A percentile compares a stretch with the other conserved stretches of the same genome.
Evolutionary conservation across 2,888 invertebrate genomes (phyloP).

Genomic region (Athripsodes cinereus): DNA sequence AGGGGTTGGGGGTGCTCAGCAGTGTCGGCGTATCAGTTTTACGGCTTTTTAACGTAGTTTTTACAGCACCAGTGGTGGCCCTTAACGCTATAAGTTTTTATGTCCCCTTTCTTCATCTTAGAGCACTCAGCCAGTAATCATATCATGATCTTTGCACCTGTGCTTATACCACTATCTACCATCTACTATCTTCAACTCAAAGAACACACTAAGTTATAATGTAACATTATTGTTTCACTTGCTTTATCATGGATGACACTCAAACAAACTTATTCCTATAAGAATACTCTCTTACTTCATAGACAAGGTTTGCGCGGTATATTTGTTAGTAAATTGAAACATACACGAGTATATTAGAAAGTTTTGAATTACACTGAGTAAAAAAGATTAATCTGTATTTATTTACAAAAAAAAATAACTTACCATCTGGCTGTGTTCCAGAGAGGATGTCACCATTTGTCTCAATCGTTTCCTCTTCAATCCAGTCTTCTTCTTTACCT

Average conservation of each 20-base stretch:
- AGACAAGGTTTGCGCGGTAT: too few relatives aligned
- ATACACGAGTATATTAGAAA: too few relatives aligned
- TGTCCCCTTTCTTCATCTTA: conserved; percentile 23
- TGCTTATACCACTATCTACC: neutral
- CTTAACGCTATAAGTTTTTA: conserved; percentile 26
- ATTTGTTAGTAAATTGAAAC: too few relatives aligned
- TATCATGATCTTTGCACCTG: conserved; percentile 23
- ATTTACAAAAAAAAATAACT: too few relatives aligned
- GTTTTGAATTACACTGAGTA: too few relatives aligned
- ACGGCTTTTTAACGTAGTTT: conserved; percentile 52
- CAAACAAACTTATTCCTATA: too few relatives aligned
- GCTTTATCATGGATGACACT: too few relatives aligned
- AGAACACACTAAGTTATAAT: too few relatives aligned
- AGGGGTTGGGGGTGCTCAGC: neutral
- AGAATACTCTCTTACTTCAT: too few relatives aligned
- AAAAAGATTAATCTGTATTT: too few relatives aligned
- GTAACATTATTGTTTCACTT: too few relatives aligned
- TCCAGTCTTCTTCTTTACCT: conserved; percentile 29
- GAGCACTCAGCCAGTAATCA: conserved; percentile 27
- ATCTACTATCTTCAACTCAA: too few relatives aligned
- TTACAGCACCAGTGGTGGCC: conserved; percentile 41
- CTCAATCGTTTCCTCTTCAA: conserved; percentile 30
- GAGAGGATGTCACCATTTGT: conserved; percentile 31
- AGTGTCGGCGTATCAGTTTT: conserved; percentile 31
- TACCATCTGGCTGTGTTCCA: conserved; percentile 27